Evolutionary conservation across 2,888 invertebrate species (phyloP), one percentile per base, ranked within the genome.

Genomic region (Tipula vernalis): DNA sequence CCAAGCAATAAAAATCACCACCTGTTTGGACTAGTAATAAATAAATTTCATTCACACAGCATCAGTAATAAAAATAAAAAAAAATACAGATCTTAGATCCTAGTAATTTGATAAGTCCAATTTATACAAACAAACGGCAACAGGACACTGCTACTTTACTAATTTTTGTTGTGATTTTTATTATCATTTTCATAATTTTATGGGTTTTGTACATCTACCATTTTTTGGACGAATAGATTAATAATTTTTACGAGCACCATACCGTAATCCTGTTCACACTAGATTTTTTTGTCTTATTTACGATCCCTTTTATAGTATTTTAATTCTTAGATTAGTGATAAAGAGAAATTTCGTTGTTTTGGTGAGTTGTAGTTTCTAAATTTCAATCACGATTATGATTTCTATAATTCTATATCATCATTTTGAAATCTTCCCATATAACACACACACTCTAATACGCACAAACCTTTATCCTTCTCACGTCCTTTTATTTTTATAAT

Each of bases 251-350:
- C 10, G 18, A 28, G 6, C 18, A 71, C 12, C 10, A 2, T 28
- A 71, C 71, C 71, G n/a, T 71, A 71, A 71, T 71, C 71, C 71
- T 71, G 71, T 71, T 71, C 71, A 71, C 71, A 71, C 71, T 71
- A 71, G 10, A 71, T 71, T 71, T 71, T 71, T 28, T 8, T 57
- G 47, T 57, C 18, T 71, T 71, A 71, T 71, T 71, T 71, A 71
- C 71, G 71, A 71, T 71, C 71, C 71, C 28, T 71, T 71, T 71
- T 71, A 71, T 71, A 28, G 71, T 71, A 71, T 71, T 71, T 71
- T 71, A 71, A 71, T 71, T 71, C 71, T 10, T 71, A 71, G 71
- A 71, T 71, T 71, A 71, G 71, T 28, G 71, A 71, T 71, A 71
- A 71, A 71, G 28, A 71, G 71, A 71, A 71, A 71, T 71, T 71